These are phyloP conservation scores for Petrocephalus schoutedeni DNA, from an alignment of 2,797 vertebrate genomes.

Conservation along the genomic window DNA sequence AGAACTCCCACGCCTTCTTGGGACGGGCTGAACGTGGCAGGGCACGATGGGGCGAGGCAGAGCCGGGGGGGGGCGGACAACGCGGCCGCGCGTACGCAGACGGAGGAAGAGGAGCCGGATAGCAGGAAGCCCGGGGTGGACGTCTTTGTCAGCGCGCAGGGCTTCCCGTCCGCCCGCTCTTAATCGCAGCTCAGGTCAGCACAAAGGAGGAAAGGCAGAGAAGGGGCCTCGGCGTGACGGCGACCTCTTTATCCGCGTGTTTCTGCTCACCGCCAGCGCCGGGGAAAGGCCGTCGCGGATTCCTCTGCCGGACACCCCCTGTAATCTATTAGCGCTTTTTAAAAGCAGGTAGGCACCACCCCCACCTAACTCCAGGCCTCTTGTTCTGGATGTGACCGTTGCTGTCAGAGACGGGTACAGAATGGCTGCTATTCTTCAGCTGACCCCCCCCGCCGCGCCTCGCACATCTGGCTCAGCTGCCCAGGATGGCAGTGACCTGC, in stretches of 20 bases:
- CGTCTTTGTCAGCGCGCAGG: neutral
- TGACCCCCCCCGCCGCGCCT: constrained; percentile 43
- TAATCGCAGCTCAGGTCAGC: neutral
- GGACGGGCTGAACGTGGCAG: neutral
- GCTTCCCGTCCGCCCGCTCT: neutral
- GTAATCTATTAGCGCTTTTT: constrained; percentile 50
- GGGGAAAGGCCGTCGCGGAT: constrained; percentile 28
- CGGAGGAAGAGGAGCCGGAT: neutral
- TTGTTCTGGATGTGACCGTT: constrained; percentile 40
- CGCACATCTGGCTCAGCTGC: constrained; percentile 67
- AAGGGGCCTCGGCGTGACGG: constrained; percentile 20
- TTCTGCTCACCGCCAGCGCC: constrained; percentile 43
- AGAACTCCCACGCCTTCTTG: neutral
- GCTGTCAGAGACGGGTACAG: constrained; percentile 45
- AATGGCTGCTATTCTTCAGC: constrained; percentile 53
- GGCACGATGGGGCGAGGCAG: neutral
- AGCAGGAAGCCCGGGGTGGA: neutral
- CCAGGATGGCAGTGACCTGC: constrained; percentile 60
- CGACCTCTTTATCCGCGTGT: constrained; percentile 43
- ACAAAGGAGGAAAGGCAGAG: constrained; percentile 22
- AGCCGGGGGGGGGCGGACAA: neutral
- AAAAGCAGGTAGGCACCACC: constrained; percentile 44
- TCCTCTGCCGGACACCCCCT: constrained; percentile 44
- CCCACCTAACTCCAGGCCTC: constrained; percentile 27
- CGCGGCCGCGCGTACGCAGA: neutral